Conservation (phyloP, 2,113 vertebrate species). For the Sclerurus mexicanus region DNA sequence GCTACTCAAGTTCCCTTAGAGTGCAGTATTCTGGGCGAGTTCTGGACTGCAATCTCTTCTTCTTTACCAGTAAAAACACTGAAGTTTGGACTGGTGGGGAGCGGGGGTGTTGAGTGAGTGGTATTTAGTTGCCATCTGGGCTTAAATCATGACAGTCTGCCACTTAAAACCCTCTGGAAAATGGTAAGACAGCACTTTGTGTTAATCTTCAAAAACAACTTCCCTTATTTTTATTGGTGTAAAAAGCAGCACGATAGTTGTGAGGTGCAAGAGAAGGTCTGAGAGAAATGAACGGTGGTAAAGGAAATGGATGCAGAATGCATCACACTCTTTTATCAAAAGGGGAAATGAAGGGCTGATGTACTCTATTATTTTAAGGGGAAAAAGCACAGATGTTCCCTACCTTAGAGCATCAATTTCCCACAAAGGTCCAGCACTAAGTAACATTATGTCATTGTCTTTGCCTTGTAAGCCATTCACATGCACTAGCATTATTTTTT, state of each 20-base stretch:
- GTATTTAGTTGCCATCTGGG: neutral
- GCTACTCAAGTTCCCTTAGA: neutral
- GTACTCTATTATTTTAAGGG: conserved; percentile 16
- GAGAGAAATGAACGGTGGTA: neutral
- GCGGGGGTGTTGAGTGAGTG: neutral
- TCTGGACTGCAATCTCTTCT: neutral
- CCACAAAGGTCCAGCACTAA: neutral
- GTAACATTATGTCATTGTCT: neutral
- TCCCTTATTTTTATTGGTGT: neutral
- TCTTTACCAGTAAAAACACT: neutral
- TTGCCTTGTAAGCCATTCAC: neutral
- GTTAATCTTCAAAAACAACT: neutral
- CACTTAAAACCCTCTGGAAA: neutral
- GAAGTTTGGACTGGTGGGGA: neutral
- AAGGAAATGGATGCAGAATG: neutral
- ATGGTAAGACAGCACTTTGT: neutral
- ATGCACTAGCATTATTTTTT: neutral
- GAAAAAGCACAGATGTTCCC: neutral
- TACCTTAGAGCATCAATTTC: neutral
- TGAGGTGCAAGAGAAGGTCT: neutral
- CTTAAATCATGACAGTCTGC: neutral
- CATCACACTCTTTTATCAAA: neutral
- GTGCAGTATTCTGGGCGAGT: neutral
- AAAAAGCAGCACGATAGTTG: neutral
- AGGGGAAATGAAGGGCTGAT: neutral